Evolutionary conservation across 2,888 invertebrate genomes (phyloP).

Genomic region (Pinctada fucata): DNA sequence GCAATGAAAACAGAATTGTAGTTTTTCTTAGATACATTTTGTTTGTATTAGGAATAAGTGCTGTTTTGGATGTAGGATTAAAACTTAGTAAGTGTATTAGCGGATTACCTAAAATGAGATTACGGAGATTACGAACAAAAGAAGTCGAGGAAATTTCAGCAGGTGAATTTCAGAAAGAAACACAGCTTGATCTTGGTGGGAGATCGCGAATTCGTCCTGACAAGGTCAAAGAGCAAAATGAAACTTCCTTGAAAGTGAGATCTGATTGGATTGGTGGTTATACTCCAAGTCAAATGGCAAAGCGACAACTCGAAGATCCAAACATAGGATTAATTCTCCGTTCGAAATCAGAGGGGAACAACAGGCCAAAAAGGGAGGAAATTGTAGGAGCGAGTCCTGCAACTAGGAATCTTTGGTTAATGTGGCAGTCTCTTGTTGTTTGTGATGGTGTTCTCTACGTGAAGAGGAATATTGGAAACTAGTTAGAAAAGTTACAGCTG

Average conservation of each 20-base stretch:
- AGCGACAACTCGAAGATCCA: conserved; percentile 26
- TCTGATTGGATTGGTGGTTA: conserved; percentile 3
- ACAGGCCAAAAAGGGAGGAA: conserved; percentile 14
- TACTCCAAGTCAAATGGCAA: conserved; percentile 8
- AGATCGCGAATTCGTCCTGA: not conserved
- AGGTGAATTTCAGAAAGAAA: conserved; percentile 7
- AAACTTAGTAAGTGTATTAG: not conserved
- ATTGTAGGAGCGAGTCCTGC: conserved; percentile 6
- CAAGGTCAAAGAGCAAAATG: not conserved
- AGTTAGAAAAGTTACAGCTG: conserved; percentile 7
- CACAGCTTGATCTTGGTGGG: not conserved
- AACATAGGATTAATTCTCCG: conserved; percentile 11
- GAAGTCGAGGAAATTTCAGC: not conserved
- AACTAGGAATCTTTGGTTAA: conserved; percentile 23
- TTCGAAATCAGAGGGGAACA: conserved; percentile 5
- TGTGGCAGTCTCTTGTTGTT: conserved; percentile 23
- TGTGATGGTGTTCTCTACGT: conserved; percentile 27
- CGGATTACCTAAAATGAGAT: not conserved
- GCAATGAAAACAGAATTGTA: not conserved
- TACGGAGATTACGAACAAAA: not conserved
- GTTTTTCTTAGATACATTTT: not conserved
- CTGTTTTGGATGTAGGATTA: not conserved
- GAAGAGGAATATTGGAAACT: not conserved
- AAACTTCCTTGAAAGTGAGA: not conserved
- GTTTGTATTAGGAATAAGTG: too few species aligned